Evolutionary conservation across 2,888 invertebrate genomes (phyloP).

Genomic region (Drosophila ustulata): DNA sequence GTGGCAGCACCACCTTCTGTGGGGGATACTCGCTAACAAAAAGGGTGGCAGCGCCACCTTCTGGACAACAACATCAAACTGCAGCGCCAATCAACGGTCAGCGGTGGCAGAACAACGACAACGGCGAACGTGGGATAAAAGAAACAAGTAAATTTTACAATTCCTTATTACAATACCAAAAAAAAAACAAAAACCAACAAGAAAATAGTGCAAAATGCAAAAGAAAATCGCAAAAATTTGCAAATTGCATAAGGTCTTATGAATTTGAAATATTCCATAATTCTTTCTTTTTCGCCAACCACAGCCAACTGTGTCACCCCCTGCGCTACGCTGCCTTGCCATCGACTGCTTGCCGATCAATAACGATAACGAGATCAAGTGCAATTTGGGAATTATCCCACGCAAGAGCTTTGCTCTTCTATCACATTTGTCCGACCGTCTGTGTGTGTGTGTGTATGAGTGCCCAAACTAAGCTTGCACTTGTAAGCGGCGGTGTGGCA

Average conservation of each 20-base stretch:
- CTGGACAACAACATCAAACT: conserved; percentile 17
- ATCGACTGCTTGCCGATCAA: not conserved
- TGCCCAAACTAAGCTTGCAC: not conserved
- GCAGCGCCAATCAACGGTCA: conserved; percentile 7
- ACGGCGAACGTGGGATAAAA: conserved; percentile 51
- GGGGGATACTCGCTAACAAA: not conserved
- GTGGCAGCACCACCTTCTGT: conserved; percentile 3
- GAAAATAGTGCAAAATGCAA: conserved; percentile 32
- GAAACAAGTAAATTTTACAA: conserved; percentile 80
- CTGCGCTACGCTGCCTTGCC: not conserved
- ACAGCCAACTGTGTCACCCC: not conserved
- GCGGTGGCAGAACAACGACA: conserved; percentile 13
- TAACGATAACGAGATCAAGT: not conserved
- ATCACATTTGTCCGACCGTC: not conserved
- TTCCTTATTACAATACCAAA: conserved; percentile 59
- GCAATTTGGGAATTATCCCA: not conserved
- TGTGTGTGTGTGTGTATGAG: not conserved
- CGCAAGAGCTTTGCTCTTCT: not conserved
- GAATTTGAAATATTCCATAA: conserved; percentile 6
- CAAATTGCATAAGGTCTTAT: conserved; percentile 54
- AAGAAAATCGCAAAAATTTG: conserved; percentile 40
- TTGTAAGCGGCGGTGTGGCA: not conserved
- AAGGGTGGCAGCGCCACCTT: conserved; percentile 9
- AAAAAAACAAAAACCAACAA: conserved; percentile 9
- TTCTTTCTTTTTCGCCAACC: not conserved